Percentiles rank a stretch among this genome's conserved stretches.
Evolutionary conservation across 2,888 invertebrate genomes (phyloP).

Genomic region (Margaritifera margaritifera): DNA sequence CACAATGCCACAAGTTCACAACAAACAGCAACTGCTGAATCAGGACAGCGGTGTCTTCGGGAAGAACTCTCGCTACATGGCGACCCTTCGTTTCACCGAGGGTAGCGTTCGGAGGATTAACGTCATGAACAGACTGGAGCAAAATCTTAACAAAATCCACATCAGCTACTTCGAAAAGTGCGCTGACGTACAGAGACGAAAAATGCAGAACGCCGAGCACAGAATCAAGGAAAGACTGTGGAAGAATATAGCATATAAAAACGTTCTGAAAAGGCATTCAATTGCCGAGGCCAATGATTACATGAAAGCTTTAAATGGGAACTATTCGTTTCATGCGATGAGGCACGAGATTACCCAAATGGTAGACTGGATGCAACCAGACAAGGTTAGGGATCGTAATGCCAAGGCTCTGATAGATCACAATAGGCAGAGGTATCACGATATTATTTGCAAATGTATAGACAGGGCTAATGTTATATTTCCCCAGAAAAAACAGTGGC

Average conservation of each 20-base stretch:
- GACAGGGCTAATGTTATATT: too few species aligned
- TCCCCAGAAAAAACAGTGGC: too few species aligned
- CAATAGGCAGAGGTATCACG: constrained; percentile 32
- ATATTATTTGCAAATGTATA: constrained; percentile 6
- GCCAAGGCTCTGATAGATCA: constrained; percentile 34
- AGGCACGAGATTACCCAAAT: constrained; percentile 48
- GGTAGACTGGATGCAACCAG: constrained; percentile 44
- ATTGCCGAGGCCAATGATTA: constrained; percentile 37
- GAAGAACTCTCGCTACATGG: constrained; percentile 45
- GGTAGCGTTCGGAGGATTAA: constrained; percentile 34
- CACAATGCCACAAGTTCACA: constrained; percentile 46
- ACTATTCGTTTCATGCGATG: constrained; percentile 40
- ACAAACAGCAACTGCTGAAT: constrained; percentile 20
- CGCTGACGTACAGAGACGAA: constrained; percentile 18
- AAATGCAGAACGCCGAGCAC: constrained; percentile 28
- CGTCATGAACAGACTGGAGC: constrained; percentile 37
- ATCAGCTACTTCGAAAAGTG: constrained; percentile 38
- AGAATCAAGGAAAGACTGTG: constrained; percentile 29
- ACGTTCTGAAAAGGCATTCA: constrained; percentile 45
- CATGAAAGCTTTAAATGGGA: constrained; percentile 42
- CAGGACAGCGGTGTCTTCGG: constrained; percentile 34
- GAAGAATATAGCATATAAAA: constrained; percentile 47
- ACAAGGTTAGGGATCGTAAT: constrained; percentile 38
- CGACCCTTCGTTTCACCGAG: constrained; percentile 35
- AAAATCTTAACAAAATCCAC: constrained; percentile 24